Conservation (phyloP, 1,140 invertebrate species). For the Aphis craccivora region DNA sequence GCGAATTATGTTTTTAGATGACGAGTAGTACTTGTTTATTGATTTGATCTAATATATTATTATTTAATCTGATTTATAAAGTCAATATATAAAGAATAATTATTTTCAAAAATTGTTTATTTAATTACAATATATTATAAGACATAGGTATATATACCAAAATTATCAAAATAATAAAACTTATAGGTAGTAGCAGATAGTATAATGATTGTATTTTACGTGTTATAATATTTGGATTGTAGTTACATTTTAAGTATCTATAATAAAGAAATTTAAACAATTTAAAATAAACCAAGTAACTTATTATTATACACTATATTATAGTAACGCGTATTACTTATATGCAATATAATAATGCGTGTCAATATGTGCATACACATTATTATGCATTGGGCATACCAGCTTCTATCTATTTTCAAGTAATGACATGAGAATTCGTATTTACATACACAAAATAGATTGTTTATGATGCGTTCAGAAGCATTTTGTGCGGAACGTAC, state of each 20-base stretch:
- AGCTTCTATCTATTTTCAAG: neutral
- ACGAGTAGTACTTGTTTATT: neutral
- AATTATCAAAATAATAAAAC: too few relatives aligned
- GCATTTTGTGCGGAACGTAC: neutral
- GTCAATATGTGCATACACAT: neutral
- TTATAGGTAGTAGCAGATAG: too few relatives aligned
- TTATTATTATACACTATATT: neutral
- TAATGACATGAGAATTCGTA: neutral
- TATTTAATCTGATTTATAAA: neutral
- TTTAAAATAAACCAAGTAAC: neutral
- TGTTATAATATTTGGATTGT: neutral
- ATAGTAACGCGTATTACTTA: neutral
- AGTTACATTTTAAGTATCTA: neutral
- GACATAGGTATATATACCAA: too few relatives aligned
- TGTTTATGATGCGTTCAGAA: neutral
- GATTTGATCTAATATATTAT: neutral
- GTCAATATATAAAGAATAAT: neutral
- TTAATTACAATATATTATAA: neutral
- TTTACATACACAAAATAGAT: neutral
- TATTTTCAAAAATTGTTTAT: neutral
- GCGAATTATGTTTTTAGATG: neutral
- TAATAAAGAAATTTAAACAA: neutral
- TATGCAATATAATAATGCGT: neutral
- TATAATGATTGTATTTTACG: too few relatives aligned
- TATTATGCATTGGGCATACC: neutral